phyloP scores from a whole-genome alignment of 92 coral and sea anemone species.

The Epizoanthus stellaris region DNA sequence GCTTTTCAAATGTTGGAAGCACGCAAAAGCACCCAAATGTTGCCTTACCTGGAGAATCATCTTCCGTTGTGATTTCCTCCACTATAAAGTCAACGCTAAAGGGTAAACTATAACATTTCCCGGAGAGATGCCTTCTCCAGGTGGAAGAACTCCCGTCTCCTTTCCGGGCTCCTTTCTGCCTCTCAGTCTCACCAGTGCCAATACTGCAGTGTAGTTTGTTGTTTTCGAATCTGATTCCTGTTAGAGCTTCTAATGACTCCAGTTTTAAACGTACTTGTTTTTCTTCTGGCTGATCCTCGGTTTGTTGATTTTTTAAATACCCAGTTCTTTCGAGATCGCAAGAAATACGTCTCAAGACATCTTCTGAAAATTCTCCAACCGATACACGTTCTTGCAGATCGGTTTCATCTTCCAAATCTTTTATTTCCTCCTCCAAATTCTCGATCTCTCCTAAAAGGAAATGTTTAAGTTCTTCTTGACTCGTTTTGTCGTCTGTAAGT shows the following conservation, averaged over 20 bases:
- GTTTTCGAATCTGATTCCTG: slow-evolving; percentile 65
- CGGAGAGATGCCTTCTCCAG: slow-evolving; percentile 75
- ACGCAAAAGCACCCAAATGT: not conserved
- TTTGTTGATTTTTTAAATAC: not conserved
- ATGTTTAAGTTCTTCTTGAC: slow-evolving; percentile 48
- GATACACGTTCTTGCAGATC: slow-evolving; percentile 59
- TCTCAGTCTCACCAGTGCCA: not conserved
- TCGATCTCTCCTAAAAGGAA: slow-evolving; percentile 66
- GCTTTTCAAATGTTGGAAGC: not conserved
- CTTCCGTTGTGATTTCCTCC: slow-evolving; percentile 55
- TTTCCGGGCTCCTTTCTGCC: too few relatives aligned
- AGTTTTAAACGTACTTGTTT: slow-evolving; percentile 46
- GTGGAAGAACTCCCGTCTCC: slow-evolving; percentile 12
- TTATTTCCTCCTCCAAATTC: slow-evolving; percentile 69
- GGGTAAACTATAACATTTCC: slow-evolving; percentile 72
- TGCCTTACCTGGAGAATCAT: slow-evolving; percentile 19
- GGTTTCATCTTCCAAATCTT: slow-evolving; percentile 65
- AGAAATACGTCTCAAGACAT: slow-evolving; percentile 51
- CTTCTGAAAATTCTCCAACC: slow-evolving; percentile 44
- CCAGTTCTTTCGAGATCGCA: slow-evolving; percentile 29
- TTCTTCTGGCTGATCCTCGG: slow-evolving; percentile 21
- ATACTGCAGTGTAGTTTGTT: slow-evolving; percentile 42
- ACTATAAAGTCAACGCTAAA: slow-evolving; percentile 82
- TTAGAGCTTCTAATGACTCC: slow-evolving; percentile 62
- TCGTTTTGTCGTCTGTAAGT: slow-evolving; percentile 52